Evolutionary conservation across 2,888 invertebrate genomes (phyloP).

Genomic region (Noctuana brunneofusca): DNA sequence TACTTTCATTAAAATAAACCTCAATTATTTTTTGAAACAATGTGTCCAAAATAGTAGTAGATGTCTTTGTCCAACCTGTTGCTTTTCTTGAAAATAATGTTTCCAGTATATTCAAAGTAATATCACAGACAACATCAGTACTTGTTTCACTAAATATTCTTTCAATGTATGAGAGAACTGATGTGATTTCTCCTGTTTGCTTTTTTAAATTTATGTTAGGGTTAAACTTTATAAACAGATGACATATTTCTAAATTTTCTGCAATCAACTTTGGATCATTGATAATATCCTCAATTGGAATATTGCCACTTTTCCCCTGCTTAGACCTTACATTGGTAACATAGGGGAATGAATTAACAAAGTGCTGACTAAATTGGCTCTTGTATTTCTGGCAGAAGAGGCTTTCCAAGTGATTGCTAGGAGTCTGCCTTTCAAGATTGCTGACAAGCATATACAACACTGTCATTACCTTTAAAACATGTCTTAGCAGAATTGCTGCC

Average conservation of each 20-base stretch:
- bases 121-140: slow-evolving; percentile 52
- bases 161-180: slow-evolving; percentile 77
- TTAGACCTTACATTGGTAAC: slow-evolving; percentile 68
- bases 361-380: slow-evolving; percentile 78
- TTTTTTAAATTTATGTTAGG: slow-evolving; percentile 64
- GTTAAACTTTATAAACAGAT: slow-evolving; percentile 76
- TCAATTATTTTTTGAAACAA: slow-evolving; percentile 67
- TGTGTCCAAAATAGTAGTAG: slow-evolving; percentile 55
- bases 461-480: slow-evolving; percentile 84
- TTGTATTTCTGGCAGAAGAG: slow-evolving; percentile 81
- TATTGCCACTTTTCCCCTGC: slow-evolving; percentile 47
- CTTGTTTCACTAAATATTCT: slow-evolving; percentile 65
- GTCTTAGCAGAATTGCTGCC: slow-evolving; percentile 84
- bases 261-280: slow-evolving; percentile 64
- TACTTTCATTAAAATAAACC: slow-evolving; percentile 60
- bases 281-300: slow-evolving; percentile 57
- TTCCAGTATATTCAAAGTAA: slow-evolving; percentile 60
- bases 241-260: slow-evolving; percentile 68
- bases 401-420: slow-evolving; percentile 66
- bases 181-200: slow-evolving; percentile 58
- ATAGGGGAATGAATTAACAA: slow-evolving; percentile 84
- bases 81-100: slow-evolving; percentile 62
- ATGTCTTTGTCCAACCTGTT: slow-evolving; percentile 65
- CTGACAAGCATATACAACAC: slow-evolving; percentile 79
- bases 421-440: slow-evolving; percentile 58